Evolutionary conservation across 37 sponge, comb jelly and placozoan genomes (phyloP).

Genomic region (Diacarnus erythraeanus): DNA sequence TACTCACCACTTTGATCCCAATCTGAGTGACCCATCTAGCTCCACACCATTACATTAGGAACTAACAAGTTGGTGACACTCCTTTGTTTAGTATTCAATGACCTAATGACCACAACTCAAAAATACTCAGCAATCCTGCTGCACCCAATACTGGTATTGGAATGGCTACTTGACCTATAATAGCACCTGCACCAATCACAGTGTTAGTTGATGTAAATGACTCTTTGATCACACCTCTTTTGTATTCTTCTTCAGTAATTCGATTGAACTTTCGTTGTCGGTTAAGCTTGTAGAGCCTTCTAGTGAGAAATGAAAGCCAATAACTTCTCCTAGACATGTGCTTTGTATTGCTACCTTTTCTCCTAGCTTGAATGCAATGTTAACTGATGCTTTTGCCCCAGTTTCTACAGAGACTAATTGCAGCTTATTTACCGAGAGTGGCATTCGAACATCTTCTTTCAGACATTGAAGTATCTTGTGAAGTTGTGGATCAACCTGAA

Average conservation of each 20-base stretch:
- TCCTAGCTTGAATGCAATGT: conserved; percentile 25
- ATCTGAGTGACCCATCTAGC: no score
- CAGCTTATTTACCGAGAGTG: neutral
- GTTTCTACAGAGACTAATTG: neutral
- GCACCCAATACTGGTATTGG: conserved; percentile 38
- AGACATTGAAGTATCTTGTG: conserved; percentile 5
- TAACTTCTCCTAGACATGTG: conserved; percentile 8
- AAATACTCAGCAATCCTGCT: no score
- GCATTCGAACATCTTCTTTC: neutral
- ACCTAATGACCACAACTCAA: no score
- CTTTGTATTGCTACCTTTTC: neutral
- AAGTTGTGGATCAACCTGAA: conserved; percentile 11
- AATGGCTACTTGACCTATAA: conserved; percentile 25
- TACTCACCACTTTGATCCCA: no score
- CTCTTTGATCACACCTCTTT: conserved; percentile 17
- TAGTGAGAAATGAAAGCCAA: conserved; percentile 18
- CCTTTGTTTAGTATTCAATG: no score
- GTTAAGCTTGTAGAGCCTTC: conserved; percentile 26
- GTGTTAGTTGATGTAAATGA: conserved; percentile 4
- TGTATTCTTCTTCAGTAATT: conserved; percentile 24
- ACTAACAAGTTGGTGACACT: no score
- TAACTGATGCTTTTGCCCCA: conserved; percentile 4
- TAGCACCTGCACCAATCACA: conserved; percentile 30
- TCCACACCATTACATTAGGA: no score
- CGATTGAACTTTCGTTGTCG: conserved; percentile 36